These are phyloP conservation scores for Nemurella pictetii DNA, from an alignment of 2,888 invertebrate species.

Conservation along the genomic window DNA sequence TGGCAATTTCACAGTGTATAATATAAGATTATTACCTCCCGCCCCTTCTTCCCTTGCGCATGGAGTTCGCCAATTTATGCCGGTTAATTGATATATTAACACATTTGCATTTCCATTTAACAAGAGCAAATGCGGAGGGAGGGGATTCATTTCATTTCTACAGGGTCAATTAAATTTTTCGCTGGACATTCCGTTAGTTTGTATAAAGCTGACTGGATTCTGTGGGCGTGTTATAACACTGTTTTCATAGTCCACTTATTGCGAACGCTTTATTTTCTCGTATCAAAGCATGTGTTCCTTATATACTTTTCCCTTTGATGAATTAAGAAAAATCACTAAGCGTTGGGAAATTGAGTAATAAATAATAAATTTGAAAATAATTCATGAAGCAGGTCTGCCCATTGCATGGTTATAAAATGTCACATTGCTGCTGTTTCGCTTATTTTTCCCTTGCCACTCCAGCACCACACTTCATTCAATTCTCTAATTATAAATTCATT, in stretches of 20 bases:
- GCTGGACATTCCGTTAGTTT: background rate
- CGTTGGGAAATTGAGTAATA: no score
- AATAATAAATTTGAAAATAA: no score
- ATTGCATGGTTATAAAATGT: no score
- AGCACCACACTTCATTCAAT: constrained; percentile 34
- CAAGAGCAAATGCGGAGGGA: constrained; percentile 3
- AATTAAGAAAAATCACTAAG: no score
- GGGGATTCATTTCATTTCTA: constrained; percentile 34
- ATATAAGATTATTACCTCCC: constrained; percentile 36
- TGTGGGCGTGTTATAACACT: no score
- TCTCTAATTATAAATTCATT: constrained; percentile 42
- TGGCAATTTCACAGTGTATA: constrained; percentile 33
- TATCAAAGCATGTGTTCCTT: no score
- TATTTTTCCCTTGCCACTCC: background rate
- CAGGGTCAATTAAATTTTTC: background rate
- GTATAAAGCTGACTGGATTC: no score
- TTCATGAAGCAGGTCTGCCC: no score
- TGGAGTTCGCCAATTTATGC: constrained; percentile 37
- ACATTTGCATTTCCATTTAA: constrained; percentile 36
- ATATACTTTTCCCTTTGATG: no score
- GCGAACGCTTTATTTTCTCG: no score
- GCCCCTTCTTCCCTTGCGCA: constrained; percentile 13
- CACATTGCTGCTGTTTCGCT: no score
- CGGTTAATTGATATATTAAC: constrained; percentile 41
- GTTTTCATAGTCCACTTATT: no score